Conservation (phyloP, 2,113 vertebrate species). For the Syngnathus scovelli region DNA sequence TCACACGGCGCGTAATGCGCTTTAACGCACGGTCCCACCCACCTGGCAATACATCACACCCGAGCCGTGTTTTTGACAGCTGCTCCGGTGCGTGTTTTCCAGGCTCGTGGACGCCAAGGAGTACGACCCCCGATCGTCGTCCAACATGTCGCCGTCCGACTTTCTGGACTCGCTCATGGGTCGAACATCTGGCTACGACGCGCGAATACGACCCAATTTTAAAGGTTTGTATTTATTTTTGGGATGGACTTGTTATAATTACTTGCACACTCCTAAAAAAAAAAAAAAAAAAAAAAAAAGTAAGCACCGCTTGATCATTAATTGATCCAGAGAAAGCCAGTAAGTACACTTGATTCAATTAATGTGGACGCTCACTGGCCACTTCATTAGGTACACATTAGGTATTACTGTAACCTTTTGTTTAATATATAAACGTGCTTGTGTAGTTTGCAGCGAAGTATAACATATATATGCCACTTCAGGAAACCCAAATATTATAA, state of each 20-base stretch:
- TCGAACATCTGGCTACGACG: conserved; percentile 94
- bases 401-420: too few relatives aligned
- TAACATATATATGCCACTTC: too few relatives aligned
- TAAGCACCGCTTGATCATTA: background rate
- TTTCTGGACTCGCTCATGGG: conserved; percentile 99
- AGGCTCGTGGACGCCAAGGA: conserved; percentile 90
- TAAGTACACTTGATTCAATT: background rate
- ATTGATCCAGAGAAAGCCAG: background rate
- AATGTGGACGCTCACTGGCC: background rate
- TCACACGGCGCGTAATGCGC: conserved; percentile 1
- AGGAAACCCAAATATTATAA: background rate
- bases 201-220: conserved; percentile 97
- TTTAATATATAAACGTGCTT: background rate
- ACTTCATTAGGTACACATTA: background rate
- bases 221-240: conserved; percentile 78
- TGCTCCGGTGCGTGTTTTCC: conserved; percentile 26
- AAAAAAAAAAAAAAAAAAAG: background rate
- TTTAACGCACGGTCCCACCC: background rate
- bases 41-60: background rate
- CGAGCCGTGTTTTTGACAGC: conserved; percentile 17
- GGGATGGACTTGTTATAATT: background rate
- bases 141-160: conserved; percentile 93
- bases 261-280: background rate
- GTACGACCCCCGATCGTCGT: conserved; percentile 87
- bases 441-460: background rate